Percentiles rank a stretch among this genome's conserved stretches.
phyloP scores from a whole-genome alignment of 2,113 vertebrate species.

The Clinocottus analis region DNA sequence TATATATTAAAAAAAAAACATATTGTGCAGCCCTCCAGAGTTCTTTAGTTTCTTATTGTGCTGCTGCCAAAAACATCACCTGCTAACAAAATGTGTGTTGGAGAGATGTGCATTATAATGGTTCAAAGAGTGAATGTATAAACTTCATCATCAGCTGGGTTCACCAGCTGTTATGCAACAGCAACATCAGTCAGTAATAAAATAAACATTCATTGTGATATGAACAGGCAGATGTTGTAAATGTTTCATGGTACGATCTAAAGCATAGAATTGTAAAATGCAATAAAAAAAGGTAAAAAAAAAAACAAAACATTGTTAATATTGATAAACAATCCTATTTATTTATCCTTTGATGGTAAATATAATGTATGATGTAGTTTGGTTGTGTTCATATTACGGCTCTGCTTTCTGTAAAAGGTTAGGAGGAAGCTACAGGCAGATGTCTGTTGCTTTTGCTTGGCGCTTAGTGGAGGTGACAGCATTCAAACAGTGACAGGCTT shows the following conservation, averaged over 20 bases:
- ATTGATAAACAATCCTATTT: no score
- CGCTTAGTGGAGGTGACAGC: slow-evolving; percentile 84
- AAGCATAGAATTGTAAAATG: background rate
- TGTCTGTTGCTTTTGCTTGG: slow-evolving; percentile 31
- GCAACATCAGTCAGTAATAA: background rate
- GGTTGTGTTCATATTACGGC: background rate
- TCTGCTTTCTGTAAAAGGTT: slow-evolving; percentile 25
- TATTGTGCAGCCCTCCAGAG: no score
- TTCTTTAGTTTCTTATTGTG: background rate
- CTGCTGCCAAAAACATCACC: background rate
- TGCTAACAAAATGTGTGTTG: no score
- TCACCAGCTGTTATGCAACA: background rate
- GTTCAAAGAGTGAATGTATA: background rate
- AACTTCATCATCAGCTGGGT: background rate
- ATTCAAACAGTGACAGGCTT: slow-evolving; percentile 67
- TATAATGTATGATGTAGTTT: background rate
- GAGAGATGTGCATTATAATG: no score
- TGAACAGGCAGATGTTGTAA: background rate
- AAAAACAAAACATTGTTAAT: no score
- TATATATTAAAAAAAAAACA: no score
- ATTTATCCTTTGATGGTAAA: background rate
- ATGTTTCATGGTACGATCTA: background rate
- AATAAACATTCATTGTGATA: no score
- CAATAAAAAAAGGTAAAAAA: no score
- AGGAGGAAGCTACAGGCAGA: slow-evolving; percentile 47